Evolutionary conservation across 2,888 invertebrate species (phyloP), one percentile per base, ranked within the genome.

Genomic region (Ceraclea dissimilis): DNA sequence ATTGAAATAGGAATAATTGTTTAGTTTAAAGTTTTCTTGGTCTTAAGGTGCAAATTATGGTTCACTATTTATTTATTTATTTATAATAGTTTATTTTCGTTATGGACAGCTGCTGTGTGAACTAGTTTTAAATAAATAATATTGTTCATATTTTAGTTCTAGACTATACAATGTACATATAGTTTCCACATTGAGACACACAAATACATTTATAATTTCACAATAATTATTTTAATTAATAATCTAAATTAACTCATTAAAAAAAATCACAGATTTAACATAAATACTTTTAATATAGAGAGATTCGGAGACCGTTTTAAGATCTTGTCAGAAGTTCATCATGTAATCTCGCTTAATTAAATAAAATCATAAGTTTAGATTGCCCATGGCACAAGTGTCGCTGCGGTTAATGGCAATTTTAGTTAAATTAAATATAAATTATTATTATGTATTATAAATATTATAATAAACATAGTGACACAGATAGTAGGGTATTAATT

Each of bases 231-330:
- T 6, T 26, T 26, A 26, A 39, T 39, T 39, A 39, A 39, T 39
- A 39, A 39, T n/a, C 16, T 39, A 39, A 39, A 39, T 39, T 39
- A 39, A 39, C 2, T 39, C 16, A n/a, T n/a, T n/a, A 39, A 39
- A 39, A 13, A 8, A 39, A 39, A 39, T 39, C 39, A 39, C 39
- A 39, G 39, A 39, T 39, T 39, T 39, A n/a, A 39, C 2, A 39
- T 39, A 39, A 39, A 39, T 39, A 39, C 39, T 39, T 39, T 39
- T n/a, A n/a, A n/a, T n/a, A n/a, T n/a, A n/a, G n/a, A n/a, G n/a
- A n/a, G n/a, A n/a, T n/a, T n/a, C n/a, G n/a, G n/a, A n/a, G n/a
- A n/a, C n/a, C n/a, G n/a, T n/a, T n/a, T n/a, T n/a, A n/a, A n/a
- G n/a, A n/a, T n/a, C n/a, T n/a, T n/a, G n/a, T n/a, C n/a, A n/a